Percentiles rank a stretch among this genome's conserved stretches.
Conservation (phyloP, 2,113 vertebrate species). For the Pseudopipra pipra region DNA sequence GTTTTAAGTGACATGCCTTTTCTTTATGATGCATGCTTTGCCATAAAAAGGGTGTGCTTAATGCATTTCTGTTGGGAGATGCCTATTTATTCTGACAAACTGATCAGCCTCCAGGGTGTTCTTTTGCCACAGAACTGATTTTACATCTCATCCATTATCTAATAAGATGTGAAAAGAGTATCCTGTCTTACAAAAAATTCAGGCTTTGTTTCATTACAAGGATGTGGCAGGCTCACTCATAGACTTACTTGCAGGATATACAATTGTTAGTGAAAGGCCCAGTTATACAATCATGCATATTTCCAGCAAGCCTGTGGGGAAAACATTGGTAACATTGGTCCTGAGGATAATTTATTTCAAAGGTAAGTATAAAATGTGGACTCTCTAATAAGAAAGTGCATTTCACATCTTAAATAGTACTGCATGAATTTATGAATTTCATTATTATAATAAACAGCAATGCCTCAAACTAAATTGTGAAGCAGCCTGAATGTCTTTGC, state of each 20-base stretch:
- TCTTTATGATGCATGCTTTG: constrained; percentile 40
- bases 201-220: constrained; percentile 13
- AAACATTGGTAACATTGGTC: background rate
- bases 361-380: background rate
- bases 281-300: background rate
- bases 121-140: constrained; percentile 68
- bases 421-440: background rate
- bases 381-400: background rate
- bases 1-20: constrained; percentile 42
- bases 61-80: constrained; percentile 65
- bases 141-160: constrained; percentile 70
- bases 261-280: background rate
- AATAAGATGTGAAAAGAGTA: constrained; percentile 64
- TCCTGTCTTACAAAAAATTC: background rate
- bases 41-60: constrained; percentile 45
- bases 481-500: background rate
- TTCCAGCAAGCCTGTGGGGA: background rate
- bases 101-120: constrained; percentile 64
- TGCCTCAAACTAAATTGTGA: background rate
- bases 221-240: background rate
- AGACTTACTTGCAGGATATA: background rate
- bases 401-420: background rate
- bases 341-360: background rate
- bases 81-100: constrained; percentile 76
- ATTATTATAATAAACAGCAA: background rate